A percentile compares a stretch with the other conserved stretches of the same genome.
Conservation (phyloP, 2,888 invertebrate species). For the Eupithecia abbreviata region DNA sequence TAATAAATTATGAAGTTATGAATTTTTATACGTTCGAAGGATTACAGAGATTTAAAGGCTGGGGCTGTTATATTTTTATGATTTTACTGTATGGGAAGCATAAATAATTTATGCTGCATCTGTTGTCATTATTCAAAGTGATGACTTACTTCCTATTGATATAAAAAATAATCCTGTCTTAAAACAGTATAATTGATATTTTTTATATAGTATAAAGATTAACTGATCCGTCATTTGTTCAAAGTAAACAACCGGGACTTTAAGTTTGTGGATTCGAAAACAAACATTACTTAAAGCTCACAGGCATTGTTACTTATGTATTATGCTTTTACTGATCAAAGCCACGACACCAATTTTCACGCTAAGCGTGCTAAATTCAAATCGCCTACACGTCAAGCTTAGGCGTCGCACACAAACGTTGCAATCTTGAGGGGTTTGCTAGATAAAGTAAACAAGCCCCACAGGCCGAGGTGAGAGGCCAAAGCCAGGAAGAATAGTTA, state of each 20-base stretch:
- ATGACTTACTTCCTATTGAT: conserved; percentile 53
- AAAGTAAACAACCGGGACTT: background rate
- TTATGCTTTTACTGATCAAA: conserved; percentile 4
- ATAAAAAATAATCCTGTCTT: conserved; percentile 45
- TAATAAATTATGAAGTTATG: conserved; percentile 72
- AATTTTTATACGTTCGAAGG: conserved; percentile 64
- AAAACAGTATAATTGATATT: conserved; percentile 27
- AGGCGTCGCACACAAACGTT: conserved; percentile 20
- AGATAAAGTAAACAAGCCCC: conserved; percentile 64
- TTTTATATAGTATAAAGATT: conserved; percentile 14
- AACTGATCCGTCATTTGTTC: background rate
- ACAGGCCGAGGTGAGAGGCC: conserved; percentile 50
- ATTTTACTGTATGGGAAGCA: conserved; percentile 55
- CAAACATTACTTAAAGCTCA: background rate
- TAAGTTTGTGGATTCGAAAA: background rate
- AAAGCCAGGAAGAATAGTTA: background rate
- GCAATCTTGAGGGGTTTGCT: conserved; percentile 43
- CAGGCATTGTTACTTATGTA: background rate
- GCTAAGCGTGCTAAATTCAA: conserved; percentile 21
- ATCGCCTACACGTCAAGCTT: conserved; percentile 10
- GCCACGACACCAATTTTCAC: background rate
- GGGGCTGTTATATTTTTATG: conserved; percentile 60
- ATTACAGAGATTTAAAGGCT: conserved; percentile 64
- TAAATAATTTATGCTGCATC: conserved; percentile 61
- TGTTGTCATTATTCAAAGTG: conserved; percentile 64